These are phyloP conservation scores for Spodoptera frugiperda DNA, from an alignment of 1,140 invertebrate species.

Conservation along the genomic window DNA sequence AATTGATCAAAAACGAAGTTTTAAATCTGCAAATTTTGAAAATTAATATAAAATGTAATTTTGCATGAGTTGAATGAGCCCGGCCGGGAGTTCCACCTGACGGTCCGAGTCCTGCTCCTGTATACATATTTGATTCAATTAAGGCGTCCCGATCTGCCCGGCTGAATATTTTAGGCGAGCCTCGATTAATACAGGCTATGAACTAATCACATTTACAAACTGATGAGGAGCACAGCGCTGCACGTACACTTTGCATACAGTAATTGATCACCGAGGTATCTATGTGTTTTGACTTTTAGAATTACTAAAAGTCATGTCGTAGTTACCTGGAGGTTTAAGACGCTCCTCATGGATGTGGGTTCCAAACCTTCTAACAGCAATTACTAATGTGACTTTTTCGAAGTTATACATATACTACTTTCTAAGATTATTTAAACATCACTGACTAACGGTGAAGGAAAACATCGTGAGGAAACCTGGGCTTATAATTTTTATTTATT, in stretches of 20 bases:
- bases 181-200: slow-evolving; percentile 28
- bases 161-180: slow-evolving; percentile 45
- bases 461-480: too few relatives aligned
- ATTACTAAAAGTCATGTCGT: not conserved
- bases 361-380: too few relatives aligned
- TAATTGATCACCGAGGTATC: not conserved
- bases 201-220: slow-evolving; percentile 21
- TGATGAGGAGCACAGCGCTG: not conserved
- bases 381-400: too few relatives aligned
- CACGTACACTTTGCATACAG: not conserved
- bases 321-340: too few relatives aligned
- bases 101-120: slow-evolving; percentile 36
- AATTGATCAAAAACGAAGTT: too few relatives aligned
- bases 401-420: too few relatives aligned
- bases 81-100: slow-evolving; percentile 46
- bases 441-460: too few relatives aligned
- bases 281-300: not conserved
- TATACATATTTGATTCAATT: slow-evolving; percentile 49
- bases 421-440: too few relatives aligned
- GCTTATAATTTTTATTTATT: too few relatives aligned
- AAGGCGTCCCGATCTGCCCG: slow-evolving; percentile 21
- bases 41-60: slow-evolving; percentile 55
- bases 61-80: slow-evolving; percentile 56
- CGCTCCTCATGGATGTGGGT: too few relatives aligned
- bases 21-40: too few relatives aligned